Base-by-base conservation (phyloP, 2,113 vertebrate species). In the Oryzias curvinotus region DNA sequence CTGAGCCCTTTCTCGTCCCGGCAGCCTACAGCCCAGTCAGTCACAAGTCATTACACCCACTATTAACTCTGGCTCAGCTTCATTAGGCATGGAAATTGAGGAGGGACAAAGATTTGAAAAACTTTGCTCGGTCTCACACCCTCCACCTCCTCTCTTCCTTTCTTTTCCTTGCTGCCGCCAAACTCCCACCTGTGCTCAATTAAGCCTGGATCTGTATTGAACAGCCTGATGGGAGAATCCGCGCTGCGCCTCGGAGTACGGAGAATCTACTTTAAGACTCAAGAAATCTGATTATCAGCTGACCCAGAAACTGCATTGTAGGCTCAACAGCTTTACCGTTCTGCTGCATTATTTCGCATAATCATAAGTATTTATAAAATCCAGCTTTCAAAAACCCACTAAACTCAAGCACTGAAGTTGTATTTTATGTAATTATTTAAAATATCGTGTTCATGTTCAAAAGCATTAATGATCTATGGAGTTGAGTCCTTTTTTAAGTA, bases 31-130 rank as follows among this genome's bases (percentile, higher is more conserved):
- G 86, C 70, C 79, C 81, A 81, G 91, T 87, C 84, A 89, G 90
- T 93, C 91, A 91, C 89, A 93, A 92, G 91, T 89, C 90, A 92
- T 93, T 93, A 93, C 91, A 92, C 88, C 88, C 89, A 15, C 90
- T 91, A 92, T 92, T 92, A 92, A 91, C 91, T 93, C 88, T 75
- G 76, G 88, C 85, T 92, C 86, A 78, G 91, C 91, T 88, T 91
- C 92, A 92, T 93, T 93, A 92, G 90, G 87, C 90, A 92, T 92
- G 92, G 84, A 92, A 90, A 92, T 93, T 92, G 90, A 88, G 88
- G 87, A 89, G 88, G 89, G 89, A 91, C 86, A 89, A 89, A 77
- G 88, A 87, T 86, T 87, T 87, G 81, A 87, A 91, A 91, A 91
- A 91, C 89, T 91, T 91, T 90, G 85, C 78, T 81, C 77, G 75